phyloP scores from a whole-genome alignment of 2,113 vertebrate genomes.

The Albula goreensis region DNA sequence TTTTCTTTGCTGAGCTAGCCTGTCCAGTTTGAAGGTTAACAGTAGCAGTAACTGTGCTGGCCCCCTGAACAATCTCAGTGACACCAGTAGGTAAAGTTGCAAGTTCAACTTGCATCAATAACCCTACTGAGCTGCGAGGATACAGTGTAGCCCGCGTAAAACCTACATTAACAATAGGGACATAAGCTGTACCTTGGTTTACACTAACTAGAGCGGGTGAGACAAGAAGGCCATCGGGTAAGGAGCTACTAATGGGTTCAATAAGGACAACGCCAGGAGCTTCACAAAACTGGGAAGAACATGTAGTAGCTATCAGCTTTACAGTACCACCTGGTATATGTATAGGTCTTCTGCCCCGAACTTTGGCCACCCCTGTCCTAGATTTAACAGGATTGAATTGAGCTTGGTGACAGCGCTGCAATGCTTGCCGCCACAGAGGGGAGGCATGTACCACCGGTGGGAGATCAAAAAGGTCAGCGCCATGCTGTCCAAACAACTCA shows the following conservation, averaged over 20 bases:
- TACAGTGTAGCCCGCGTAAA: too few relatives aligned
- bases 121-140: too few relatives aligned
- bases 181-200: not conserved
- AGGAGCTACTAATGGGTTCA: too few relatives aligned
- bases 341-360: not conserved
- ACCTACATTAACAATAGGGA: conserved; percentile 14
- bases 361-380: not conserved
- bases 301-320: not conserved
- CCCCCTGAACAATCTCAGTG: not conserved
- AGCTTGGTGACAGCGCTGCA: too few relatives aligned
- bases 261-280: not conserved
- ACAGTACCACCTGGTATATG: conserved; percentile 8
- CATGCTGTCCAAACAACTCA: too few relatives aligned
- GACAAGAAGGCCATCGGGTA: too few relatives aligned
- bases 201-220: not conserved
- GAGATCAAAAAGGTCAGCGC: too few relatives aligned
- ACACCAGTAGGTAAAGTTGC: not conserved
- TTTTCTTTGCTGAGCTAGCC: not conserved
- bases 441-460: too few relatives aligned
- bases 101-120: not conserved
- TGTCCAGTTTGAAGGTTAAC: too few relatives aligned
- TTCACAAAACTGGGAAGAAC: not conserved
- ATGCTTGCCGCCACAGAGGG: too few relatives aligned
- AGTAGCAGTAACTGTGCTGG: too few relatives aligned
- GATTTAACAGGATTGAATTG: too few relatives aligned